Conservation (phyloP, 2,113 vertebrate genomes). For the Polypterus bichir region DNA sequence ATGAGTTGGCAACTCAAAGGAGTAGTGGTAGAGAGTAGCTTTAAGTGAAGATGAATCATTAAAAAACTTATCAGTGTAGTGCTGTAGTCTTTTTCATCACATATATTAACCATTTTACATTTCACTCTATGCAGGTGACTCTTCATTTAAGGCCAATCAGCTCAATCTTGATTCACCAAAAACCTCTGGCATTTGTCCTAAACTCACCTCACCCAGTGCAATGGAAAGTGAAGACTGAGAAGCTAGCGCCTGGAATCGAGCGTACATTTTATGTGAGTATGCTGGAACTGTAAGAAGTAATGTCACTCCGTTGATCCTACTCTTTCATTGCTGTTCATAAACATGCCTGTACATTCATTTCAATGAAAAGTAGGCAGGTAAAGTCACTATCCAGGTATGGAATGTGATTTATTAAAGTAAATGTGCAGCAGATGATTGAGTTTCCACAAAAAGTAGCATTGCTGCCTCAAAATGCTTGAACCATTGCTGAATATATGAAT, state of each 20-base stretch:
- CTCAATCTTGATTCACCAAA: constrained; percentile 71
- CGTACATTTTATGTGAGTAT: constrained; percentile 82
- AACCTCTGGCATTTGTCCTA: constrained; percentile 80
- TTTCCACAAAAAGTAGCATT: too few species aligned
- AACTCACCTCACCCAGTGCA: constrained; percentile 68
- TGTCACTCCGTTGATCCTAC: too few species aligned
- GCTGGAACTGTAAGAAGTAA: too few species aligned
- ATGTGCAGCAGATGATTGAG: too few species aligned
- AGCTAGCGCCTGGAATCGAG: constrained; percentile 57
- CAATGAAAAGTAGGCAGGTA: too few species aligned
- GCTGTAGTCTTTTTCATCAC: constrained; percentile 17
- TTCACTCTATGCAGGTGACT: constrained; percentile 46
- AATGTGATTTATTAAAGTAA: too few species aligned
- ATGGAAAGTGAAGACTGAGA: constrained; percentile 80
- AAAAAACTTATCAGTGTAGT: constrained; percentile 7
- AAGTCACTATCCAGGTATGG: too few species aligned
- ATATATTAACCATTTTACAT: constrained; percentile 27
- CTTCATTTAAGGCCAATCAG: constrained; percentile 85
- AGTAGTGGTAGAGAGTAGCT: too few species aligned
- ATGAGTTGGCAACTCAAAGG: too few species aligned
- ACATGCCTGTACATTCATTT: background rate
- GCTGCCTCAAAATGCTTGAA: too few species aligned
- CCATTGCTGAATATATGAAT: too few species aligned
- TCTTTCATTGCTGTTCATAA: background rate
- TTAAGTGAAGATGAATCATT: too few species aligned